phyloP scores from a whole-genome alignment of 64 coral and sea anemone genomes.

The Platygyra sinensis region DNA sequence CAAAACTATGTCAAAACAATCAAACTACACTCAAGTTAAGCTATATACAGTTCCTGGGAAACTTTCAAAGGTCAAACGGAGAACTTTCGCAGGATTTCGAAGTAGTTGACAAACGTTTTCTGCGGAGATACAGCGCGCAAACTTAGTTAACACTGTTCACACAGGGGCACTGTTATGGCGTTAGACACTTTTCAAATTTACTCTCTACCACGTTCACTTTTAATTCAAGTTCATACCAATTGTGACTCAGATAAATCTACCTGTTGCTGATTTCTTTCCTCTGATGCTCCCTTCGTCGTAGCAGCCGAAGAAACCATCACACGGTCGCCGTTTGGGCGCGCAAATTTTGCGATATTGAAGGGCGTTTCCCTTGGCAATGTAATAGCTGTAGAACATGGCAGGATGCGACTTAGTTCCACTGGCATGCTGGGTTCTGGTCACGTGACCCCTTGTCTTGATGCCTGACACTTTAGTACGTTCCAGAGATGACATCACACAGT shows the following conservation, averaged over 20 bases:
- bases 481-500: not conserved
- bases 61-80: no score
- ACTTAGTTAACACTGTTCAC: no score
- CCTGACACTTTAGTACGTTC: not conserved
- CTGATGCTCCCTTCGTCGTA: conserved; percentile 3
- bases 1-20: no score
- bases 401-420: conserved; percentile 22
- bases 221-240: not conserved
- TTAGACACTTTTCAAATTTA: no score
- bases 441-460: not conserved
- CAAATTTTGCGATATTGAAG: conserved; percentile 22
- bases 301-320: conserved; percentile 30
- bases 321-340: conserved; percentile 10
- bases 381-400: conserved; percentile 26
- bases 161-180: no score
- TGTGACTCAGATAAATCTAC: not conserved
- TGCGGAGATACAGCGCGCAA: no score
- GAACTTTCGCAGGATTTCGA: no score
- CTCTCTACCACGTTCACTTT: no score
- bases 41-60: no score
- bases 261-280: not conserved
- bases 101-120: no score
- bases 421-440: not conserved
- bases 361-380: conserved; percentile 10
- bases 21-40: no score